Evolutionary conservation across 2,113 vertebrate species (phyloP).

Genomic region (Procavia capensis): DNA sequence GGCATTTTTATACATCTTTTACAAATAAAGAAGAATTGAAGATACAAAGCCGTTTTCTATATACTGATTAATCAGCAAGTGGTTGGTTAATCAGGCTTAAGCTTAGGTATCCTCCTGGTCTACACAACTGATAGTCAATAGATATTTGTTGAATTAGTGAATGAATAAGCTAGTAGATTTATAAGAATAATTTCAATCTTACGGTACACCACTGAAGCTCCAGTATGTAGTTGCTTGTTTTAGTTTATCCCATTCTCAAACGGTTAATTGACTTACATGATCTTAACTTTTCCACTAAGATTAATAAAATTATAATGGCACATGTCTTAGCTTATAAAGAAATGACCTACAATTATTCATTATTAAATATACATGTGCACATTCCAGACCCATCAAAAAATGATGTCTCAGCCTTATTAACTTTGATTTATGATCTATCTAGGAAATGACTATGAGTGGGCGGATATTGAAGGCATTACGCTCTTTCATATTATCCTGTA

Average conservation of each 20-base stretch:
- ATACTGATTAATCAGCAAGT: background rate
- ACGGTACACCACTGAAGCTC: background rate
- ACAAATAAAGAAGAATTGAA: constrained; percentile 22
- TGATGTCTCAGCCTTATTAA: constrained; percentile 78
- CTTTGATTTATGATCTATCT: constrained; percentile 79
- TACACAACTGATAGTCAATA: background rate
- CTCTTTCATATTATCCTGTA: constrained; percentile 30
- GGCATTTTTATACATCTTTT: background rate
- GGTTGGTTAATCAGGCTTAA: background rate
- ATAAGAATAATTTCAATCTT: background rate
- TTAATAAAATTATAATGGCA: constrained; percentile 66
- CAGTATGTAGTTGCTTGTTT: constrained; percentile 29
- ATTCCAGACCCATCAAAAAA: constrained; percentile 71
- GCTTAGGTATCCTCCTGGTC: background rate
- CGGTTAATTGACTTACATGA: constrained; percentile 70
- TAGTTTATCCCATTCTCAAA: constrained; percentile 46
- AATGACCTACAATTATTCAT: constrained; percentile 63
- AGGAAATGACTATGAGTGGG: constrained; percentile 62
- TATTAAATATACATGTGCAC: constrained; percentile 78
- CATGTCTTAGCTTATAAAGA: constrained; percentile 73
- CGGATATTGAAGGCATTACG: constrained; percentile 62
- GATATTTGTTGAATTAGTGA: constrained; percentile 18
- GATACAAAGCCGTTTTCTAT: background rate
- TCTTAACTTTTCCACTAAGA: constrained; percentile 63
- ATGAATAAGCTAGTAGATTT: background rate